phyloP scores from a whole-genome alignment of 2,797 vertebrate genomes.

The Silurus lanzhouensis region DNA sequence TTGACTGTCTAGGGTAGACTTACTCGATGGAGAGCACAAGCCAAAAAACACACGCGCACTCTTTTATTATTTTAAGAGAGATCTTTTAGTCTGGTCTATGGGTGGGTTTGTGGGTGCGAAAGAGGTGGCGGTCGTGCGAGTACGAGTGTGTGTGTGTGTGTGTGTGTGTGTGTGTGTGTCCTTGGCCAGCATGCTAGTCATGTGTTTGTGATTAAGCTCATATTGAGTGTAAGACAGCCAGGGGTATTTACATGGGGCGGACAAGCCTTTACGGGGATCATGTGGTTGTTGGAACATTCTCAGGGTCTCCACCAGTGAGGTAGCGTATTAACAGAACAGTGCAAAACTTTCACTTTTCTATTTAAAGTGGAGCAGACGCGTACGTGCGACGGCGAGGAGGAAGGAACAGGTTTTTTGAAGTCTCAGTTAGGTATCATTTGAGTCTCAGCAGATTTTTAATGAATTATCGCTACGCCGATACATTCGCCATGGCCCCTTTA shows the following conservation, averaged over 20 bases:
- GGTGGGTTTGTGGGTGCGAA: not conserved
- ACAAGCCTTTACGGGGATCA: constrained; percentile 41
- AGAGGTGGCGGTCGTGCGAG: not conserved
- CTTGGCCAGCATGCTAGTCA: constrained; percentile 64
- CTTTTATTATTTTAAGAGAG: constrained; percentile 38
- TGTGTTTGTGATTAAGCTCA: constrained; percentile 72
- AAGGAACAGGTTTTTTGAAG: constrained; percentile 7
- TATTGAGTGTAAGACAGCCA: constrained; percentile 60
- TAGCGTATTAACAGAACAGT: constrained; percentile 13
- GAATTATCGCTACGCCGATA: constrained; percentile 26
- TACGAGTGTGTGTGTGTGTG: constrained; percentile 8
- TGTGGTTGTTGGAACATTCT: constrained; percentile 27
- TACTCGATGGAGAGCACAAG: constrained; percentile 36
- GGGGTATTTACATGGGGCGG: constrained; percentile 46
- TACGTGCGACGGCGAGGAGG: not conserved
- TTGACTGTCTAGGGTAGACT: constrained; percentile 44
- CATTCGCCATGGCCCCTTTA: constrained; percentile 18
- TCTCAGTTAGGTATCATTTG: constrained; percentile 27
- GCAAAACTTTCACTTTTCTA: not conserved
- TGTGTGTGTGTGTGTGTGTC: constrained; percentile 43
- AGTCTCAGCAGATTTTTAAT: constrained; percentile 29
- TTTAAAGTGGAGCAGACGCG: not conserved
- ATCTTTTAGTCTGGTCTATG: constrained; percentile 27
- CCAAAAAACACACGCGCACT: constrained; percentile 44
- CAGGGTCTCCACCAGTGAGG: constrained; percentile 41